These are phyloP conservation scores for Heliconius erato DNA, from an alignment of 2,888 invertebrate species.

Conservation along the genomic window DNA sequence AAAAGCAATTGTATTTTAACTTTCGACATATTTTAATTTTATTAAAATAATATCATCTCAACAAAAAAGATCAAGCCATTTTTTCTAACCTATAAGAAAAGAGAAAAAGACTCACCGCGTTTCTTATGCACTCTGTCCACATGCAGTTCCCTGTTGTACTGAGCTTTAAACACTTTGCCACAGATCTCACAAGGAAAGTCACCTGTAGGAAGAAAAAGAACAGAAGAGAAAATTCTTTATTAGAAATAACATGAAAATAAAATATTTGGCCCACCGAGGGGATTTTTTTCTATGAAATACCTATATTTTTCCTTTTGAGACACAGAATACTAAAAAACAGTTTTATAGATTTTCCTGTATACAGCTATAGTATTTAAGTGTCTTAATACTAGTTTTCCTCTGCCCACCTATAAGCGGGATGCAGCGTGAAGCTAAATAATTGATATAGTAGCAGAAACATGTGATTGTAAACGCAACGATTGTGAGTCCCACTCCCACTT, in stretches of 20 bases:
- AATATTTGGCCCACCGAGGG: too few species aligned
- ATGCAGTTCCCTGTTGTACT: conserved; percentile 68
- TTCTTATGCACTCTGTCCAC: conserved; percentile 74
- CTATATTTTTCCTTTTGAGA: too few species aligned
- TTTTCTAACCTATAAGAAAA: not conserved
- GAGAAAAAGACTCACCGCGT: conserved; percentile 35
- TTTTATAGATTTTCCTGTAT: too few species aligned
- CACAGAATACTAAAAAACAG: too few species aligned
- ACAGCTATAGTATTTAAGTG: too few species aligned
- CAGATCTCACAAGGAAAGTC: conserved; percentile 75
- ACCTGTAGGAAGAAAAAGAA: conserved; percentile 34
- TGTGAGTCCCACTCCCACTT: not conserved
- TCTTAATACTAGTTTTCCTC: not conserved
- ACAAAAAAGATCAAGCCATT: not conserved
- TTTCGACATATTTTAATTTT: not conserved
- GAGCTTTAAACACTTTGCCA: conserved; percentile 74
- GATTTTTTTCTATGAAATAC: too few species aligned
- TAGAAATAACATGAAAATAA: too few species aligned
- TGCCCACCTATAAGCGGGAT: not conserved
- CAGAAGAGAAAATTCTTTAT: too few species aligned
- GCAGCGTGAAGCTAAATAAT: conserved; percentile 1
- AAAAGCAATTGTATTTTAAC: too few species aligned
- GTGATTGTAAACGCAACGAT: not conserved
- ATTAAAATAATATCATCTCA: not conserved
- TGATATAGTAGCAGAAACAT: too few species aligned